phyloP scores from a whole-genome alignment of 2,113 vertebrate species.

The Eudyptes chrysolophus region DNA sequence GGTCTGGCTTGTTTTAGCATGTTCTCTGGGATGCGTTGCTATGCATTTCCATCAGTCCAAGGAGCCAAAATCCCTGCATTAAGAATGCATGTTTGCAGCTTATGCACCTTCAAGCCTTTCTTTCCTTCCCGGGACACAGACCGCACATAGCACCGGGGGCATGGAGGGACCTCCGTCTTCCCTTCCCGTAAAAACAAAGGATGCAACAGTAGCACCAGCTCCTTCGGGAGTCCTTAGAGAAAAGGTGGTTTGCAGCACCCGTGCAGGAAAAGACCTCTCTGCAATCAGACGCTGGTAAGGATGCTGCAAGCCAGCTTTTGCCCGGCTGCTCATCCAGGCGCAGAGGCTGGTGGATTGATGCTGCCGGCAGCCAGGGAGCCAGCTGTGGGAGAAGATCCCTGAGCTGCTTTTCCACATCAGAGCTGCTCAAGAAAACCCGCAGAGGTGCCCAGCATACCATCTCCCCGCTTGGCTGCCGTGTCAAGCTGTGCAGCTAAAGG shows the following conservation, averaged over 20 bases:
- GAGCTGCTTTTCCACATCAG: neutral
- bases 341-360: neutral
- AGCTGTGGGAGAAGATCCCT: neutral
- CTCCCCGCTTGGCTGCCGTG: neutral
- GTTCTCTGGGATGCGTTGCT: neutral
- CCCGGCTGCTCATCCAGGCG: neutral
- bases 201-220: neutral
- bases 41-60: neutral
- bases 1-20: neutral
- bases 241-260: neutral
- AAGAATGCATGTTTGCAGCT: neutral
- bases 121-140: neutral
- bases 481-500: neutral
- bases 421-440: neutral
- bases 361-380: neutral
- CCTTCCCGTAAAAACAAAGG: neutral
- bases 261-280: neutral
- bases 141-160: too few species aligned
- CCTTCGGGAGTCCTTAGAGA: neutral
- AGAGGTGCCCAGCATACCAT: neutral
- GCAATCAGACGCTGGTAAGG: neutral
- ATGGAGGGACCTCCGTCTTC: neutral
- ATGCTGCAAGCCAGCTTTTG: neutral
- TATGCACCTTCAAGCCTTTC: neutral
- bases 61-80: neutral